These are phyloP conservation scores for Helostoma temminkii DNA, from an alignment of 2,797 vertebrate genomes.

Conservation along the genomic window DNA sequence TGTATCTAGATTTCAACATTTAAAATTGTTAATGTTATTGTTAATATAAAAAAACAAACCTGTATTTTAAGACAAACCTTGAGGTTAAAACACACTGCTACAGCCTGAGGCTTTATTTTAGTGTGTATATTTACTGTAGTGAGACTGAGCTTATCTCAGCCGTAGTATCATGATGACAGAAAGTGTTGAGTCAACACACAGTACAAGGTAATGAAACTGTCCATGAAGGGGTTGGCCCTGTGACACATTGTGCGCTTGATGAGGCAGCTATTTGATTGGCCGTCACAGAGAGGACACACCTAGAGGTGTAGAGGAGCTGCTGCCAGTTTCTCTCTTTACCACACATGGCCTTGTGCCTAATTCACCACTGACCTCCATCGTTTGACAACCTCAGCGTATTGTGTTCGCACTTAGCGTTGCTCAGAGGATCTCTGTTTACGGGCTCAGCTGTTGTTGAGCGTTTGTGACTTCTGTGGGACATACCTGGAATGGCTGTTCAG, in stretches of 20 bases:
- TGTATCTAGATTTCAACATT: too few relatives aligned
- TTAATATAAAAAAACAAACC: not conserved
- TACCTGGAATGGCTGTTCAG: slow-evolving; percentile 68
- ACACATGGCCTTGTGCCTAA: slow-evolving; percentile 46
- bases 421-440: slow-evolving; percentile 9
- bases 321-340: slow-evolving; percentile 33
- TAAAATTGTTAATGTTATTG: not conserved
- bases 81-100: not conserved
- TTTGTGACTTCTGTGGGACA: slow-evolving; percentile 22
- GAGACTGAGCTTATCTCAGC: slow-evolving; percentile 10
- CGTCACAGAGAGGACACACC: slow-evolving; percentile 63
- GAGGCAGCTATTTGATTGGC: slow-evolving; percentile 66
- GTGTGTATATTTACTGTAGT: not conserved
- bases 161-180: slow-evolving; percentile 48
- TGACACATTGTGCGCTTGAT: slow-evolving; percentile 55
- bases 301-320: slow-evolving; percentile 36
- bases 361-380: slow-evolving; percentile 46
- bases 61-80: not conserved
- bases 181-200: slow-evolving; percentile 52
- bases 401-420: not conserved
- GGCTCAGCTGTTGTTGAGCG: not conserved
- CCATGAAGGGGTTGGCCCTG: slow-evolving; percentile 36
- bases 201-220: not conserved
- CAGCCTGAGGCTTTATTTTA: not conserved
- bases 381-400: slow-evolving; percentile 16